Evolutionary conservation across 92 coral and sea anemone species (phyloP).

Genomic region (Zoanthus gigantus): DNA sequence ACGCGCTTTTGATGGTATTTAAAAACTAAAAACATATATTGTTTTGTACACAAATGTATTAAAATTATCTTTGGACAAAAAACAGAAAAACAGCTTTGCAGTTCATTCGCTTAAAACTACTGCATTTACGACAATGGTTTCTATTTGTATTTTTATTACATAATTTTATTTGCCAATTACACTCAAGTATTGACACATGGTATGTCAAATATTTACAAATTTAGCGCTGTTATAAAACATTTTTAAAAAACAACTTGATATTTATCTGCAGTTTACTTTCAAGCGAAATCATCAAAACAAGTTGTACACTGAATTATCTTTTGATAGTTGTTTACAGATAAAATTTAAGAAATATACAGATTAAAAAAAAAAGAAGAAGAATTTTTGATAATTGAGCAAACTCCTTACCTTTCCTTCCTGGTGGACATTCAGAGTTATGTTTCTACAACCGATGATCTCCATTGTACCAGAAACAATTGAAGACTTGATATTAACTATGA

Average conservation of each 20-base stretch:
- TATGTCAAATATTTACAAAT: not conserved
- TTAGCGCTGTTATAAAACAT: not conserved
- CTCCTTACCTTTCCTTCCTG: conserved; percentile 82
- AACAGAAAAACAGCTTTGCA: too few relatives aligned
- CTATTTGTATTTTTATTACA: too few relatives aligned
- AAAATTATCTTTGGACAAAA: too few relatives aligned
- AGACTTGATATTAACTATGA: conserved; percentile 76
- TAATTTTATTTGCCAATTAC: too few relatives aligned
- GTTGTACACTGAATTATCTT: not conserved
- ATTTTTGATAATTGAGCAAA: not conserved
- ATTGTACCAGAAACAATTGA: conserved; percentile 80
- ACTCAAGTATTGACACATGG: too few relatives aligned
- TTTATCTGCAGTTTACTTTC: conserved; percentile 4
- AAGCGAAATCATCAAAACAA: not conserved
- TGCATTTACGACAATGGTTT: too few relatives aligned
- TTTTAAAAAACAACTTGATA: not conserved
- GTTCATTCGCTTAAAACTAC: too few relatives aligned
- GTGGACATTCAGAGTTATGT: conserved; percentile 78
- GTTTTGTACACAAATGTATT: too few relatives aligned
- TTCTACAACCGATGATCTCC: conserved; percentile 82
- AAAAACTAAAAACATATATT: too few relatives aligned
- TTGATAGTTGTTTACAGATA: not conserved
- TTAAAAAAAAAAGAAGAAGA: not conserved
- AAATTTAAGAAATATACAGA: not conserved
- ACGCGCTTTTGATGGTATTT: not conserved